phyloP scores from a whole-genome alignment of 2,113 vertebrate species.

The Seriola rivoliana region DNA sequence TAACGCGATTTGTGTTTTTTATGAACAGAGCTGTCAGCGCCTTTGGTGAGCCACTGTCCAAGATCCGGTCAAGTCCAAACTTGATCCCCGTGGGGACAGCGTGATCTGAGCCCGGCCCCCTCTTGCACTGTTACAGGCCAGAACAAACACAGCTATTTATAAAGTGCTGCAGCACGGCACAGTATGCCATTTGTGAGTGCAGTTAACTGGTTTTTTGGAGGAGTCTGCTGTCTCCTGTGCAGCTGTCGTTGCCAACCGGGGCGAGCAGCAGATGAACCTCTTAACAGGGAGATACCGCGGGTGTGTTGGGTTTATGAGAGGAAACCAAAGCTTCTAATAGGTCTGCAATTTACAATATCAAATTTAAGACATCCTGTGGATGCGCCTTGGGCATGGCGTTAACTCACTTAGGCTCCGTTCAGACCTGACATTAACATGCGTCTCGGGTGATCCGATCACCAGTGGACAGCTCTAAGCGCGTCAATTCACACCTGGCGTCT shows the following conservation, averaged over 20 bases:
- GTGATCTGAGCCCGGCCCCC: slow-evolving; percentile 64
- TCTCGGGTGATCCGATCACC: too few species aligned
- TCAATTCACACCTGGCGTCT: too few species aligned
- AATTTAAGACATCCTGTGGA: slow-evolving; percentile 36
- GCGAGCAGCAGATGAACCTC: slow-evolving; percentile 58
- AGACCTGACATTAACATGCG: too few species aligned
- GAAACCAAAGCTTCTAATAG: slow-evolving; percentile 28
- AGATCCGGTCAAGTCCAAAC: slow-evolving; percentile 83
- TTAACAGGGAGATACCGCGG: slow-evolving; percentile 40
- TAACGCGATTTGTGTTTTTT: slow-evolving; percentile 58
- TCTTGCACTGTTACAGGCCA: slow-evolving; percentile 67
- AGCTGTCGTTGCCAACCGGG: slow-evolving; percentile 79
- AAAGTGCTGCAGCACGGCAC: slow-evolving; percentile 72
- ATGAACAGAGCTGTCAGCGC: slow-evolving; percentile 76
- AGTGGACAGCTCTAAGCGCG: too few species aligned
- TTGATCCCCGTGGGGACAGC: slow-evolving; percentile 81
- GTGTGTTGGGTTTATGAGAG: slow-evolving; percentile 43
- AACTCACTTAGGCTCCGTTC: background rate
- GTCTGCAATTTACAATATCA: slow-evolving; percentile 34
- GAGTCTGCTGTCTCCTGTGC: slow-evolving; percentile 75
- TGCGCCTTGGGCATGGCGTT: background rate
- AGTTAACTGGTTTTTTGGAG: slow-evolving; percentile 65
- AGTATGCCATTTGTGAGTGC: slow-evolving; percentile 83
- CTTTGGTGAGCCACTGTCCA: slow-evolving; percentile 61
- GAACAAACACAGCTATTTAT: slow-evolving; percentile 86